Conservation (phyloP, 2,113 vertebrate genomes). For the Stegostoma tigrinum region DNA sequence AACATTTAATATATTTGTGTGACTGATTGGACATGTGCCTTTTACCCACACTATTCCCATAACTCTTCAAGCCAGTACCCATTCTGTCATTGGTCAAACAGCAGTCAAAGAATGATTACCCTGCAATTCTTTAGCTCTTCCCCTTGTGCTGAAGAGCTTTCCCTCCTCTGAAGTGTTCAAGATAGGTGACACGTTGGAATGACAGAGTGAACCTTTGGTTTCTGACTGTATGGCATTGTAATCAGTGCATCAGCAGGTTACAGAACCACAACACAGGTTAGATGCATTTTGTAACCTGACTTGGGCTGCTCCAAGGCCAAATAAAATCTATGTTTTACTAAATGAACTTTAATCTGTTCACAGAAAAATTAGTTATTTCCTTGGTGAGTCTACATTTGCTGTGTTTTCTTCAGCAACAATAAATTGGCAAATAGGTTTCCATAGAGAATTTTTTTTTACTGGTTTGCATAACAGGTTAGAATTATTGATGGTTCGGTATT, state of each 20-base stretch:
- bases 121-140: not conserved
- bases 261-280: not conserved
- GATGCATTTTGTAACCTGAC: not conserved
- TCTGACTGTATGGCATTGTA: not conserved
- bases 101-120: not conserved
- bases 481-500: not conserved
- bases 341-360: conserved; percentile 21
- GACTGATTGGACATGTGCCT: too few species aligned
- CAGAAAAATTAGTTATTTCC: not conserved
- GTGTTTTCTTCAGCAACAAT: not conserved
- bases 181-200: not conserved
- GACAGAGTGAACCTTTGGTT: not conserved
- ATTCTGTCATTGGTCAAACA: too few species aligned
- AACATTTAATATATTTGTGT: too few species aligned
- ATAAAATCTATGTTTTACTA: not conserved
- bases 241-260: not conserved
- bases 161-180: not conserved
- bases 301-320: too few species aligned
- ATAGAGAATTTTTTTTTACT: not conserved
- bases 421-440: not conserved
- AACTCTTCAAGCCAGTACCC: too few species aligned
- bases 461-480: conserved; percentile 8
- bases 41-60: too few species aligned
- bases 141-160: not conserved
- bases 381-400: not conserved